Conservation (phyloP, 2,797 vertebrate genomes). For the Varecia variegata region DNA sequence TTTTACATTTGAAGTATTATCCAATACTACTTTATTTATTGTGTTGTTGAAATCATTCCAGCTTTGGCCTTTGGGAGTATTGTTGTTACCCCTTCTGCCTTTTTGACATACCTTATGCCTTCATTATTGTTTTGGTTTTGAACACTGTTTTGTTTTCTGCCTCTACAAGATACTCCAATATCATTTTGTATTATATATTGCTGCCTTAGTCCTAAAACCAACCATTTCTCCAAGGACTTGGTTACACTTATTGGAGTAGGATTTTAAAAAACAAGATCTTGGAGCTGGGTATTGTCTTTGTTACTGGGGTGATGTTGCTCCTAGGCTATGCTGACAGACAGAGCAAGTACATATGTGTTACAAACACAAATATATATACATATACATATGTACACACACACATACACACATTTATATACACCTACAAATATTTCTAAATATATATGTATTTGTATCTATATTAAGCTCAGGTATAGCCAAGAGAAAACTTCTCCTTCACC, state of each 20-base stretch:
- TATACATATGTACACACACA: too few relatives aligned
- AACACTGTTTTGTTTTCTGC: neutral
- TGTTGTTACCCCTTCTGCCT: neutral
- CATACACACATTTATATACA: neutral
- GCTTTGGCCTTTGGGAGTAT: neutral
- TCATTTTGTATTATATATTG: neutral
- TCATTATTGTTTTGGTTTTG: neutral
- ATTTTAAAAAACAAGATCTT: neutral
- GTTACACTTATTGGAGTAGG: neutral
- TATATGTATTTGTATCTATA: neutral
- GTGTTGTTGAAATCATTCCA: neutral
- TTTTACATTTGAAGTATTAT: neutral
- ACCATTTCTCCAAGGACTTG: neutral
- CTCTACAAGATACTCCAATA: neutral
- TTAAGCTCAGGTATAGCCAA: neutral
- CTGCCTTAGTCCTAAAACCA: neutral
- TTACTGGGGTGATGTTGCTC: neutral
- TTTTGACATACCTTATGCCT: fast-evolving
- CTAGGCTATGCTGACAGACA: neutral
- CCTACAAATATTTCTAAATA: neutral
- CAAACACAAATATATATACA: neutral
- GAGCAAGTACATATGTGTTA: neutral
- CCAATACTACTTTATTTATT: neutral
- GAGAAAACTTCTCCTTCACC: neutral
- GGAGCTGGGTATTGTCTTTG: neutral